These are phyloP conservation scores for Salticus scenicus DNA, from an alignment of 2,888 invertebrate species.

Conservation along the genomic window DNA sequence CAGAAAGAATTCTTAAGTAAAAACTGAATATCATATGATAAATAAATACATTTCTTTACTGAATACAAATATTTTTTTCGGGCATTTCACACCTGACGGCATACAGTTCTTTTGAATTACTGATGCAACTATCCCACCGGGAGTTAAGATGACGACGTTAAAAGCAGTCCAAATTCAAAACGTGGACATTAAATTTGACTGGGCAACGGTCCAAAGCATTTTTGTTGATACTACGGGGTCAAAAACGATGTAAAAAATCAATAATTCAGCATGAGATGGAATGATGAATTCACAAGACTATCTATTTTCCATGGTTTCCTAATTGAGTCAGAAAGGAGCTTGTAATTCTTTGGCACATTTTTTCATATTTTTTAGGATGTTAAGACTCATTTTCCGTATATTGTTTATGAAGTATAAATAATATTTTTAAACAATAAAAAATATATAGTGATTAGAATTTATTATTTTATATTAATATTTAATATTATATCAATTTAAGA, in stretches of 20 bases:
- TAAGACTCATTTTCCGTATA: constrained; percentile 49
- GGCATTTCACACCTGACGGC: constrained; percentile 28
- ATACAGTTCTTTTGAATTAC: constrained; percentile 27
- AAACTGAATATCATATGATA: constrained; percentile 11
- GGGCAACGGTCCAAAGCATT: constrained; percentile 65
- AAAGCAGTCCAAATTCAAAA: constrained; percentile 43
- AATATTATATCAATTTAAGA: too few species aligned
- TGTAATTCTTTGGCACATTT: constrained; percentile 41
- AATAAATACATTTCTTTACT: constrained; percentile 26
- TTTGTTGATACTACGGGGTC: constrained; percentile 41
- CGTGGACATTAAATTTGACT: constrained; percentile 54
- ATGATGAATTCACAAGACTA: constrained; percentile 54
- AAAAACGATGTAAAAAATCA: constrained; percentile 54
- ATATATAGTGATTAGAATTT: too few species aligned
- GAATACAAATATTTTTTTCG: constrained; percentile 23
- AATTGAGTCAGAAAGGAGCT: constrained; percentile 46
- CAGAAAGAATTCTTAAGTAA: constrained; percentile 13
- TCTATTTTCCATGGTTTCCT: constrained; percentile 54
- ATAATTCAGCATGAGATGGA: constrained; percentile 48
- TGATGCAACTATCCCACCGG: constrained; percentile 16
- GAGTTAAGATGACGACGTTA: constrained; percentile 25
- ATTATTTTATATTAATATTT: too few species aligned
- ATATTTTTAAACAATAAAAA: too few species aligned
- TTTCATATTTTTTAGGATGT: constrained; percentile 34
- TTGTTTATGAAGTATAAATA: too few species aligned